phyloP scores from a whole-genome alignment of 2,888 invertebrate genomes.

The Dioctria linearis region DNA sequence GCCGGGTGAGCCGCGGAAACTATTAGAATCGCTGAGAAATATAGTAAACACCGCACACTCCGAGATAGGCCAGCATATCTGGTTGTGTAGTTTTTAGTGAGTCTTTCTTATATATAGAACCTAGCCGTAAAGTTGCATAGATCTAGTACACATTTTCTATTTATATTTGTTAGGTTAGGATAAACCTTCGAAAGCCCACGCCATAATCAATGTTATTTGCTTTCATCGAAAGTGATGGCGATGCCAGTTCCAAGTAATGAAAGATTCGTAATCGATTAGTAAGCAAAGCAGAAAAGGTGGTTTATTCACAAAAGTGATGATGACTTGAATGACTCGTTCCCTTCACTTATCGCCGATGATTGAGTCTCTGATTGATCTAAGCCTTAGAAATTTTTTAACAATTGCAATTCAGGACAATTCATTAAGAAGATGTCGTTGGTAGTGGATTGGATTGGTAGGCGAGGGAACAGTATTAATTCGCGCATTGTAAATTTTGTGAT shows the following conservation, averaged over 20 bases:
- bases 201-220: too few species aligned
- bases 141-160: not conserved
- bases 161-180: not conserved
- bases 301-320: not conserved
- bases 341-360: not conserved
- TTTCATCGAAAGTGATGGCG: not conserved
- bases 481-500: too few species aligned
- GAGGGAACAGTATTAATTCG: too few species aligned
- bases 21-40: too few species aligned
- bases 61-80: too few species aligned
- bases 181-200: not conserved
- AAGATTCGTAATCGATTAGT: not conserved
- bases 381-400: not conserved
- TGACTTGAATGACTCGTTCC: too few species aligned
- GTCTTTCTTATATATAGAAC: too few species aligned
- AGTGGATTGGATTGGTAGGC: too few species aligned
- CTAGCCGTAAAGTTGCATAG: too few species aligned
- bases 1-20: too few species aligned
- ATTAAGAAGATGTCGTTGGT: not conserved
- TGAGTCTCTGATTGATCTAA: not conserved
- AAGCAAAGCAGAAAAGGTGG: conserved; percentile 2
- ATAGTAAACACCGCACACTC: too few species aligned
- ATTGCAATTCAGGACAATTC: conserved; percentile 15
- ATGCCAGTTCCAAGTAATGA: not conserved
- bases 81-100: too few species aligned